Conservation (phyloP, 92 coral and sea anemone genomes). For the Zoanthus gigantus region DNA sequence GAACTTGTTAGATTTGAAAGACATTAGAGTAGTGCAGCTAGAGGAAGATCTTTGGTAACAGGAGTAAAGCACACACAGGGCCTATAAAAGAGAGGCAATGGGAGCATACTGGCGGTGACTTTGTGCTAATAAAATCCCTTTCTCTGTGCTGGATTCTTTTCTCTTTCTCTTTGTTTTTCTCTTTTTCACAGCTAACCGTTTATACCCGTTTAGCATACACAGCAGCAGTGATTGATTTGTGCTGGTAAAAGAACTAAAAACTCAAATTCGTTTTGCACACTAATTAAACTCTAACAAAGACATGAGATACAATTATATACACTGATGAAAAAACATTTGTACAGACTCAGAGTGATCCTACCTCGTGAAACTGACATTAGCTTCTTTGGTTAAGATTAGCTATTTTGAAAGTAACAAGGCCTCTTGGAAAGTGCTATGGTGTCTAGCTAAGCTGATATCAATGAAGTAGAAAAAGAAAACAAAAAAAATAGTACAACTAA, state of each 20-base stretch:
- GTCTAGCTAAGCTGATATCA: too few species aligned
- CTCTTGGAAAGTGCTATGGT: too few species aligned
- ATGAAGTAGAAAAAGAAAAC: too few species aligned
- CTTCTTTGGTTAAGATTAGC: too few species aligned
- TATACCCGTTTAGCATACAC: background rate
- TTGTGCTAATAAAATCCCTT: background rate
- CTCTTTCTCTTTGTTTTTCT: background rate
- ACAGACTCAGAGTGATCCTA: too few species aligned
- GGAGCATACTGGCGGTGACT: background rate
- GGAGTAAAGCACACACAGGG: background rate
- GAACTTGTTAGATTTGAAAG: too few species aligned
- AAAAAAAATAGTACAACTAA: too few species aligned
- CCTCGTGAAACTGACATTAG: too few species aligned
- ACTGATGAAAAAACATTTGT: background rate
- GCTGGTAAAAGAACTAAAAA: background rate
- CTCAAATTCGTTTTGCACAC: background rate
- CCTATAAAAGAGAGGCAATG: background rate
- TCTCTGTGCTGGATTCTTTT: background rate
- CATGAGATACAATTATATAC: background rate
- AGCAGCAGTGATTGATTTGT: background rate
- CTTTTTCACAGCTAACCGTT: background rate
- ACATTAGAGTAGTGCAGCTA: too few species aligned
- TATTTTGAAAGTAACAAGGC: too few species aligned
- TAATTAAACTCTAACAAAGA: background rate
- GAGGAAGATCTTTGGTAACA: too few species aligned